Evolutionary conservation across 2,797 vertebrate genomes (phyloP).

Genomic region (Crocodylus rhombifer): DNA sequence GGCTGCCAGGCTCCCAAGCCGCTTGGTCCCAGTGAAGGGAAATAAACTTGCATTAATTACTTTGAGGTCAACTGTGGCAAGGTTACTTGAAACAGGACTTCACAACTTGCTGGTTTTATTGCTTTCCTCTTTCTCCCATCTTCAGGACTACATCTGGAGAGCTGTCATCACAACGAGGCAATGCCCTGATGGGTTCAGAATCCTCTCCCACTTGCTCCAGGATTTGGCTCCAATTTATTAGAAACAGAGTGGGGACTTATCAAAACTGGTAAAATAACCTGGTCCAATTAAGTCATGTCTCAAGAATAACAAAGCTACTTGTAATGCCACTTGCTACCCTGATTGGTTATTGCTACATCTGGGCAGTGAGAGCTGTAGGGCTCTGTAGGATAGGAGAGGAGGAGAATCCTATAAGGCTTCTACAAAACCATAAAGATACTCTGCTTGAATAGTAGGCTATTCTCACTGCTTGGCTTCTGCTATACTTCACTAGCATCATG

Average conservation of each 20-base stretch:
- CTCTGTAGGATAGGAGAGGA: background rate
- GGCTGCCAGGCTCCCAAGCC: background rate
- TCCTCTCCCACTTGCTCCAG: background rate
- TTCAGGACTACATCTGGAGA: background rate
- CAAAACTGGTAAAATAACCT: background rate
- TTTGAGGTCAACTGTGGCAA: background rate
- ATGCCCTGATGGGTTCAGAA: background rate
- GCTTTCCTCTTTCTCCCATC: background rate
- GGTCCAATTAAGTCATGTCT: background rate
- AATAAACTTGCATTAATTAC: background rate
- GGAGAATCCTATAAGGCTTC: background rate
- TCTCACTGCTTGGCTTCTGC: background rate
- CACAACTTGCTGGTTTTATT: background rate
- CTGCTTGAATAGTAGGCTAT: background rate
- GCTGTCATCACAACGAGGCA: background rate
- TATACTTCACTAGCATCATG: background rate
- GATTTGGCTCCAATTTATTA: background rate
- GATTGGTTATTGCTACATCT: background rate
- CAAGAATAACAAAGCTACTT: background rate
- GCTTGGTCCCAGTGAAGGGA: background rate
- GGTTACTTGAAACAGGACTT: background rate
- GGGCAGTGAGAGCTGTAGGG: background rate
- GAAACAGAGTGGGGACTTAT: background rate
- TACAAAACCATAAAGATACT: background rate
- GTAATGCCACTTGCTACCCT: background rate